Conservation (phyloP, 2,113 vertebrate species). For the Oryzias curvinotus region DNA sequence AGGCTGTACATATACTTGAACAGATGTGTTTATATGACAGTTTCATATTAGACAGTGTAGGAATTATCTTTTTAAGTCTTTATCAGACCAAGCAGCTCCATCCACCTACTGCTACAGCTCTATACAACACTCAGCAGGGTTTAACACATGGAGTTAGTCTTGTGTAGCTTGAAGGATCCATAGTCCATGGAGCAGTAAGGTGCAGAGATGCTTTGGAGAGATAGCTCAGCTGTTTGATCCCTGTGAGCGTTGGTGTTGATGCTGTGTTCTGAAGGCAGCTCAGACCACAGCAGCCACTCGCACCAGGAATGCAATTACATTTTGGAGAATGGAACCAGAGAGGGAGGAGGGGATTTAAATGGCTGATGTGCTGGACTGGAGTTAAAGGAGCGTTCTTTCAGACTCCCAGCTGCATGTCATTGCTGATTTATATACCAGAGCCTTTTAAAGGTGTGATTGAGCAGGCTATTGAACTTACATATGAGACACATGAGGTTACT, state of each 20-base stretch:
- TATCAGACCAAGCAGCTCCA: conserved; percentile 57
- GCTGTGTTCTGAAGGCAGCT: conserved; percentile 49
- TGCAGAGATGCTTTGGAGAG: conserved; percentile 33
- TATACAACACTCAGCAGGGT: conserved; percentile 31
- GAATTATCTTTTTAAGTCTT: conserved; percentile 53
- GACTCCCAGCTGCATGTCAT: conserved; percentile 41
- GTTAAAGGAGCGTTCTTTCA: conserved; percentile 35
- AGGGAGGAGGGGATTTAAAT: conserved; percentile 63
- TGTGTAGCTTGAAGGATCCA: conserved; percentile 20
- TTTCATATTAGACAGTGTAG: conserved; percentile 51
- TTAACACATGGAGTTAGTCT: conserved; percentile 46
- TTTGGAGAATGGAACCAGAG: conserved; percentile 62
- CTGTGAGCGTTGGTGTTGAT: conserved; percentile 42
- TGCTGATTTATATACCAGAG: conserved; percentile 49
- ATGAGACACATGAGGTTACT: conserved; percentile 21
- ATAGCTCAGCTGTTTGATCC: conserved; percentile 34
- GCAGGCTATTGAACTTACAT: conserved; percentile 22
- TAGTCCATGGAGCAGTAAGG: conserved; percentile 50
- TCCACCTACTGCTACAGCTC: conserved; percentile 42
- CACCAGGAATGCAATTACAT: conserved; percentile 72
- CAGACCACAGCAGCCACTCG: conserved; percentile 48
- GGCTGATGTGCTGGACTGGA: conserved; percentile 49
- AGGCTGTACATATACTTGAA: not conserved
- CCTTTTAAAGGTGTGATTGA: conserved; percentile 21
- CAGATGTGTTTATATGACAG: conserved; percentile 39